Evolutionary conservation across 2,888 invertebrate genomes (phyloP), one percentile per base, ranked within the genome.

Genomic region (Holacanthella duospinosa): DNA sequence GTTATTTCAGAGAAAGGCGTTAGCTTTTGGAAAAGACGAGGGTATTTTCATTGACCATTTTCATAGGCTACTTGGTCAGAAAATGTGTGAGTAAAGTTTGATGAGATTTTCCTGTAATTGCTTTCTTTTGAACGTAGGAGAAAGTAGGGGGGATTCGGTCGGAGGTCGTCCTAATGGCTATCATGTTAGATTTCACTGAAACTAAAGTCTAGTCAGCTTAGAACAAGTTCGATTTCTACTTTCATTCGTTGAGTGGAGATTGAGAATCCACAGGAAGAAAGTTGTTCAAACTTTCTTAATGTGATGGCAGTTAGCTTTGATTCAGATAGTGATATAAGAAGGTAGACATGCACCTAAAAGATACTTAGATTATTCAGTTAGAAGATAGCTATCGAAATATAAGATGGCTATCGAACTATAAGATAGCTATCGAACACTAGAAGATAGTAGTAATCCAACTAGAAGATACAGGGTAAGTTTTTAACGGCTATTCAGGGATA

Each of bases 41-140:
- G n/a, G n/a, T n/a, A n/a, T n/a, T n/a, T n/a, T n/a, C n/a, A n/a
- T n/a, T n/a, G n/a, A n/a, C n/a, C 36, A 36, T 36, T 36, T 36
- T 36, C 36, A 6, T 9, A 36, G 36, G n/a, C n/a, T 16, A 6
- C 36, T 36, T 9, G 36, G 16, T 36, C 36, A 36, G 36, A 9
- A 16, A 6, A 9, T 36, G 36, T 36, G 36, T 36, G 36, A 36
- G 36, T 36, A 36, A 16, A 44, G 66, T 67, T 68, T 67, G 69
- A 69, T 69, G 69, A 69, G 69, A 67, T 69, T 69, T 69, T 61
- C 61, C 55, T 64, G 67, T 67, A 69, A 69, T 69, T 69, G 66
- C 67, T 65, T 57, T 56, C 64, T 55, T 60, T 54, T 27, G 61
- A 55, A 27, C 16, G 9, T 36, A 36, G 9, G 36, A 16, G 36